phyloP scores from a whole-genome alignment of 2,888 invertebrate genomes.

The Drosophila aldrichi region DNA sequence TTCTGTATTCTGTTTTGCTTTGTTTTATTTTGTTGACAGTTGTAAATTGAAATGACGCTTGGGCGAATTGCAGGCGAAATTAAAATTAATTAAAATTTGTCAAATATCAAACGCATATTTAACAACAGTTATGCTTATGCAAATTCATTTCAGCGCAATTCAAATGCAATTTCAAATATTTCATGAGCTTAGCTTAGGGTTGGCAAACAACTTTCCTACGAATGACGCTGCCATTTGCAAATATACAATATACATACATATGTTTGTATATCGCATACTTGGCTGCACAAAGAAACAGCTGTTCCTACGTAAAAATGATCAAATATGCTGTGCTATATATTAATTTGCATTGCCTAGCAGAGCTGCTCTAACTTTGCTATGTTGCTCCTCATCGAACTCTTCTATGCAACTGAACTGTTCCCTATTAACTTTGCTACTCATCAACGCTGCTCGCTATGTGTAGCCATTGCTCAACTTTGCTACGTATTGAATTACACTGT shows the following conservation, averaged over 20 bases:
- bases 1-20: not conserved
- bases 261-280: not conserved
- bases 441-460: too few species aligned
- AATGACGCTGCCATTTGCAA: not conserved
- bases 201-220: not conserved
- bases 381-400: too few species aligned
- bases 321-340: not conserved
- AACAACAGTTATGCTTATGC: slow-evolving; percentile 10
- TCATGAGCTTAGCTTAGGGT: not conserved
- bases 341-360: too few species aligned
- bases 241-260: not conserved
- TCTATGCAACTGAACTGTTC: not conserved
- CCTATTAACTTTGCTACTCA: not conserved
- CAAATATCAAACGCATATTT: slow-evolving; percentile 9
- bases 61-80: slow-evolving; percentile 21
- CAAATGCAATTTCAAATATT: slow-evolving; percentile 1
- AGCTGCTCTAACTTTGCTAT: not conserved
- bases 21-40: slow-evolving; percentile 32
- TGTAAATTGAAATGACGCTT: slow-evolving; percentile 40
- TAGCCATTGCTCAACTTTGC: not conserved
- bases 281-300: slow-evolving; percentile 2
- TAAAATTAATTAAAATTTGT: slow-evolving; percentile 33
- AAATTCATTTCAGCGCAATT: not conserved
- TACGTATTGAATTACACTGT: not conserved
- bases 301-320: not conserved